Conservation (phyloP, 2,113 vertebrate genomes). For the Syngnathus typhle region DNA sequence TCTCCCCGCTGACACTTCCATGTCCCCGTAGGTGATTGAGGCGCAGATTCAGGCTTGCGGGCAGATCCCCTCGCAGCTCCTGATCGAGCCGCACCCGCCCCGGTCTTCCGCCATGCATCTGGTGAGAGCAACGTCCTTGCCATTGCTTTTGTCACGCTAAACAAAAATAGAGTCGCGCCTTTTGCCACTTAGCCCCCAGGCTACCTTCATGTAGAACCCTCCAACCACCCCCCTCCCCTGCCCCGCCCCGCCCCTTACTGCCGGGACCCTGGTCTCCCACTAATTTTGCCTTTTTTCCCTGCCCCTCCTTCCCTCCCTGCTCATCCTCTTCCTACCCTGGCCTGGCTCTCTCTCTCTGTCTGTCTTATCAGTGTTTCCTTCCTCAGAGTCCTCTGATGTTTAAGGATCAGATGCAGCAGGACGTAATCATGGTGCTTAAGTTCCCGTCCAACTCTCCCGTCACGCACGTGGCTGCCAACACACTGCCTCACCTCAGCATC, state of each 20-base stretch:
- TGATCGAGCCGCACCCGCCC: conserved; percentile 97
- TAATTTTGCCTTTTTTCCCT: conserved; percentile 62
- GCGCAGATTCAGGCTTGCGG: conserved; percentile 91
- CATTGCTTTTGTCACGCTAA: no score
- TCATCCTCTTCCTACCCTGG: conserved; percentile 28
- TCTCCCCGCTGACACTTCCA: not conserved
- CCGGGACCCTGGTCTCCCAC: conserved; percentile 68
- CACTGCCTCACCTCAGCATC: conserved; percentile 92
- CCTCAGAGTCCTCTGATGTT: conserved; percentile 99
- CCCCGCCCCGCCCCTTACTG: conserved; percentile 57
- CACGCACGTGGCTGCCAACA: conserved; percentile 96
- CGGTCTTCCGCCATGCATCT: conserved; percentile 99
- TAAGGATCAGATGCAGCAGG: conserved; percentile 99
- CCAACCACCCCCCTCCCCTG: conserved; percentile 10
- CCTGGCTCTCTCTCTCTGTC: conserved; percentile 65
- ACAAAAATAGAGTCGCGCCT: not conserved
- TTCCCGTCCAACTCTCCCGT: conserved; percentile 98
- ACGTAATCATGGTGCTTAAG: conserved; percentile 99
- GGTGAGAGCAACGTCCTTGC: conserved; percentile 73
- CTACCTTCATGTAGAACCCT: conserved; percentile 43
- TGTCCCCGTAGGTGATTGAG: conserved; percentile 80
- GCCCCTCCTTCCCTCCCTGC: conserved; percentile 32
- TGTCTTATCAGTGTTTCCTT: conserved; percentile 99
- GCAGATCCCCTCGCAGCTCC: conserved; percentile 96
- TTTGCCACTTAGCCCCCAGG: conserved; percentile 4